Conservation (phyloP, 1,140 invertebrate species). For the Drosophila arizonae region DNA sequence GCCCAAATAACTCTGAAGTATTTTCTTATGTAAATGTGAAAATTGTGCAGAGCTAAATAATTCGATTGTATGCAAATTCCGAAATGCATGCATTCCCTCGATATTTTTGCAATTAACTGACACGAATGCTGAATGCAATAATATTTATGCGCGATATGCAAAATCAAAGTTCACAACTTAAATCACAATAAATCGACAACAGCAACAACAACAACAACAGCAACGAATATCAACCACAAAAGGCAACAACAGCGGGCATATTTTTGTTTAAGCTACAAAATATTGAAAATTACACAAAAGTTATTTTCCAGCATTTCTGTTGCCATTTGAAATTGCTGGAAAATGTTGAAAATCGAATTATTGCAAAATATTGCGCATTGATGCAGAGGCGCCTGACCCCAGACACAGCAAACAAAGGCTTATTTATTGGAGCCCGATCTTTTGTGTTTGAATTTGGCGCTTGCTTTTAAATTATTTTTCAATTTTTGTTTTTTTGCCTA, state of each 20-base stretch:
- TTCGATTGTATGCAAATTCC: constrained; percentile 31
- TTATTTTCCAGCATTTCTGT: constrained; percentile 31
- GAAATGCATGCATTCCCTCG: constrained; percentile 5
- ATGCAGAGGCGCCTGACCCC: no score
- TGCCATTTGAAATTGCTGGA: neutral
- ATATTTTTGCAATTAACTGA: constrained; percentile 55
- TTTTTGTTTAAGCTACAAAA: constrained; percentile 44
- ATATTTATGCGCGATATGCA: constrained; percentile 58
- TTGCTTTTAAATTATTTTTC: no score
- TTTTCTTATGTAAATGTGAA: neutral
- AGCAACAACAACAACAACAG: constrained; percentile 4
- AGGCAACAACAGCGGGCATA: constrained; percentile 9
- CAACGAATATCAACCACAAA: constrained; percentile 1
- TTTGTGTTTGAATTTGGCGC: no score
- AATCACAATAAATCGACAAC: constrained; percentile 37
- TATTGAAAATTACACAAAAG: constrained; percentile 59
- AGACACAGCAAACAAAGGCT: no score
- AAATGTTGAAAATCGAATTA: neutral
- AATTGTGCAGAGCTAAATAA: constrained; percentile 25
- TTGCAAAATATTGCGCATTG: neutral
- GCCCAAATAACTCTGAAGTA: neutral
- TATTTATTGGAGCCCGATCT: no score
- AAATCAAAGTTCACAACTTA: constrained; percentile 47
- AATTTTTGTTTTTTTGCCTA: no score
- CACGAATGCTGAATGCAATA: constrained; percentile 41